phyloP scores from a whole-genome alignment of 2,888 invertebrate species.

The Spodoptera exigua region DNA sequence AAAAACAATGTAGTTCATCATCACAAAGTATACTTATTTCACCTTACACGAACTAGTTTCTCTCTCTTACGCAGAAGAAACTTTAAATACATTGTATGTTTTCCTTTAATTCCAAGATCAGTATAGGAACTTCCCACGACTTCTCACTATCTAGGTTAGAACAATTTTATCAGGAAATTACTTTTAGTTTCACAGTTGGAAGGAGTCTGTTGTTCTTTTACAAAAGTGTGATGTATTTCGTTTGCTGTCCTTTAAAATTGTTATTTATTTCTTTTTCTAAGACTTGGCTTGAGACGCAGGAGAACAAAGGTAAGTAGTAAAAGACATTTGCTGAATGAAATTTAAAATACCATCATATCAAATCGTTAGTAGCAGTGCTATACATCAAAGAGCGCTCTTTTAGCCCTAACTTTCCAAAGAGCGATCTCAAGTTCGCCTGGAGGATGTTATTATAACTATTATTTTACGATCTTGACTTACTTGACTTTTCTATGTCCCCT shows the following conservation, averaged over 20 bases:
- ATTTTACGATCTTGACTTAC: too few species aligned
- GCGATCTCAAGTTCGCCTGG: too few species aligned
- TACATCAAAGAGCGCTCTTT: too few species aligned
- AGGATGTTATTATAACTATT: too few species aligned
- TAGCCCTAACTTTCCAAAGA: too few species aligned
- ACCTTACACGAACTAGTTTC: constrained; percentile 9
- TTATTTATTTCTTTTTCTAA: constrained; percentile 17
- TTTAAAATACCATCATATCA: too few species aligned
- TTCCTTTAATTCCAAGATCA: constrained; percentile 43
- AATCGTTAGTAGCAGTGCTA: too few species aligned
- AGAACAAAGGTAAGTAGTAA: neutral
- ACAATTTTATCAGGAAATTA: constrained; percentile 49
- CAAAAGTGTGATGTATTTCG: constrained; percentile 30
- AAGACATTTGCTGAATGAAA: neutral
- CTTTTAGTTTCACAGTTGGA: constrained; percentile 36
- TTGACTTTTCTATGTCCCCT: too few species aligned
- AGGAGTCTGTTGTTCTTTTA: constrained; percentile 36
- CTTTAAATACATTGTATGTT: constrained; percentile 34
- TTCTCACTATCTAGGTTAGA: constrained; percentile 25
- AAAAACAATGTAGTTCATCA: too few species aligned
- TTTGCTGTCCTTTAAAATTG: constrained; percentile 32
- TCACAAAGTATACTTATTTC: too few species aligned
- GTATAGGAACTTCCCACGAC: constrained; percentile 25
- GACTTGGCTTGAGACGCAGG: constrained; percentile 3
- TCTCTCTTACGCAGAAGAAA: constrained; percentile 7